A percentile compares a stretch with the other conserved stretches of the same genome.
Conservation (phyloP, 2,113 vertebrate genomes). For the Pseudolaguvia tuberculata region DNA sequence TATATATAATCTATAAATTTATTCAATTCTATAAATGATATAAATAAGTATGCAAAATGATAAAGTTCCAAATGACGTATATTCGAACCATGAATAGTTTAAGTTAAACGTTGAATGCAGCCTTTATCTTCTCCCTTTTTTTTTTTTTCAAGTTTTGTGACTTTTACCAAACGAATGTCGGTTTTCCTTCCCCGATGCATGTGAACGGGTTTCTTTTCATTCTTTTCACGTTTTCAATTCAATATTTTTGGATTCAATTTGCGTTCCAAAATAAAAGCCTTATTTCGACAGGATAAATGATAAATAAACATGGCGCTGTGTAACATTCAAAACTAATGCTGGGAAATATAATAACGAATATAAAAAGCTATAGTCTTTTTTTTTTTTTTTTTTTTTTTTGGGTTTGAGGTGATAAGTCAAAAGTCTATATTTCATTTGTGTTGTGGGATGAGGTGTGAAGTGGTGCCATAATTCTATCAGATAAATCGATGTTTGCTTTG, state of each 20-base stretch:
- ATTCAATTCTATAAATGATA: not conserved
- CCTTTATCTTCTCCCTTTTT: not conserved
- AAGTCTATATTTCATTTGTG: constrained; percentile 42
- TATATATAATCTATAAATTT: not conserved
- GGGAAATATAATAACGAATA: not conserved
- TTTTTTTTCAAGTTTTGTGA: too few species aligned
- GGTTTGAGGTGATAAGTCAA: constrained; percentile 33
- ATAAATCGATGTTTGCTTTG: constrained; percentile 79
- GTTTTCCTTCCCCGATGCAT: constrained; percentile 61
- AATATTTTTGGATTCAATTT: constrained; percentile 61
- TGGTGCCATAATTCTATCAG: constrained; percentile 67
- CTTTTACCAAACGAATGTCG: constrained; percentile 54
- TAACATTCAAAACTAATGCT: constrained; percentile 42
- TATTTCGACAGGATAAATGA: constrained; percentile 63
- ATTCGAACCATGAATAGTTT: not conserved
- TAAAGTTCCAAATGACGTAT: not conserved
- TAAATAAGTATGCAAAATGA: not conserved
- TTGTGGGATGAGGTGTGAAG: constrained; percentile 53
- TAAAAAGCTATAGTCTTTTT: too few species aligned
- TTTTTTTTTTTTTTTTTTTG: constrained; percentile 45
- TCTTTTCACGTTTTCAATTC: not conserved
- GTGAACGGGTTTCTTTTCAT: constrained; percentile 59
- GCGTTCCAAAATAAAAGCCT: constrained; percentile 67
- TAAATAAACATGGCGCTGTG: constrained; percentile 52
- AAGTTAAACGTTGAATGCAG: not conserved